These are phyloP conservation scores for Cygnus olor DNA, from an alignment of 2,797 vertebrate species.

Conservation along the genomic window DNA sequence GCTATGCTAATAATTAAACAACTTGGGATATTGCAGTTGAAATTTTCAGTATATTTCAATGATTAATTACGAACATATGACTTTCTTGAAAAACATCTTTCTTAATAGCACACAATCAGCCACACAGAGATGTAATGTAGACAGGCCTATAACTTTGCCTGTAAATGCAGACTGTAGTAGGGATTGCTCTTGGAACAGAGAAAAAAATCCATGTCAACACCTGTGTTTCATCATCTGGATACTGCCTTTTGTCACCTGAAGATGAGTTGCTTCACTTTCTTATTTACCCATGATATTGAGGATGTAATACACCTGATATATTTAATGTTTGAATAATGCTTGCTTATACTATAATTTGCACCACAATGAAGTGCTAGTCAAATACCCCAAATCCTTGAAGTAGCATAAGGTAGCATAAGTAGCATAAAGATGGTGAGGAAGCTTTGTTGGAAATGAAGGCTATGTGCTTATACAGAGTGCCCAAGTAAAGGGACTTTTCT, in stretches of 20 bases:
- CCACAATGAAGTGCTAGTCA: neutral
- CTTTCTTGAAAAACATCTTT: neutral
- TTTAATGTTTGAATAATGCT: neutral
- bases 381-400: no score
- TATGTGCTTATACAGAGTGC: neutral
- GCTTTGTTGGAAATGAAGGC: neutral
- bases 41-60: neutral
- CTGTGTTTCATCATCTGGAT: neutral
- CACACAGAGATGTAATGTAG: neutral
- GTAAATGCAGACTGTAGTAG: neutral
- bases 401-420: neutral
- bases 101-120: neutral
- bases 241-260: neutral
- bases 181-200: neutral
- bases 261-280: neutral
- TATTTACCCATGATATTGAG: neutral
- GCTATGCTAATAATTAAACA: slow-evolving; percentile 45
- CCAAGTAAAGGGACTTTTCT: neutral
- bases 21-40: neutral
- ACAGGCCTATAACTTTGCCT: neutral
- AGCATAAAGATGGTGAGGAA: neutral
- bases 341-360: neutral
- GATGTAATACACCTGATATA: neutral
- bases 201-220: neutral
- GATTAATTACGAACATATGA: slow-evolving; percentile 33